These are phyloP conservation scores for Mythimna pallens DNA, from an alignment of 2,888 invertebrate species.

Conservation along the genomic window DNA sequence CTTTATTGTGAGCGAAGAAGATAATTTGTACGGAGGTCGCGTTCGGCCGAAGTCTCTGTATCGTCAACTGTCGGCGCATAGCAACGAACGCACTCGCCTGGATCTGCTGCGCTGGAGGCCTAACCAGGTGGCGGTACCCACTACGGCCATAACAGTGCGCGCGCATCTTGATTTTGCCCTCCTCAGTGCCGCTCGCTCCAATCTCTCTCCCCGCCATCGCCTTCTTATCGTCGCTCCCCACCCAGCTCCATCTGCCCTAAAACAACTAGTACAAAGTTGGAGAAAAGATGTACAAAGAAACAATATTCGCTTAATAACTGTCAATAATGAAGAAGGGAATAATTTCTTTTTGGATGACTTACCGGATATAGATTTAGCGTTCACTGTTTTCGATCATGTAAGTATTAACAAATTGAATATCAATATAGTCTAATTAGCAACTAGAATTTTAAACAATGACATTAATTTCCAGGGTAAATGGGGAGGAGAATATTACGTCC, in stretches of 20 bases:
- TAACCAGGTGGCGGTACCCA: constrained; percentile 15
- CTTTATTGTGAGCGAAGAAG: constrained; percentile 58
- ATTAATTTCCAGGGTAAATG: constrained; percentile 61
- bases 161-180: constrained; percentile 31
- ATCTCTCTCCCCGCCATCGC: constrained; percentile 34
- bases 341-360: constrained; percentile 67
- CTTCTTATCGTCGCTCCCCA: constrained; percentile 50
- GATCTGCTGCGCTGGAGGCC: constrained; percentile 60
- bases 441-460: not conserved
- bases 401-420: constrained; percentile 41
- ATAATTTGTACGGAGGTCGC: constrained; percentile 27
- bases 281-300: constrained; percentile 67
- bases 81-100: constrained; percentile 20
- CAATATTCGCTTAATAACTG: constrained; percentile 70
- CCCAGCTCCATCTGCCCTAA: constrained; percentile 48
- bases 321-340: constrained; percentile 67
- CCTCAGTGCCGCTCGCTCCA: constrained; percentile 34
- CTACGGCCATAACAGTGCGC: constrained; percentile 54
- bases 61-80: constrained; percentile 43
- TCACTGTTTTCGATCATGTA: constrained; percentile 71
- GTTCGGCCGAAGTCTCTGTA: constrained; percentile 43
- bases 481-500: constrained; percentile 70
- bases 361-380: constrained; percentile 72
- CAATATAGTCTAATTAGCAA: not conserved
- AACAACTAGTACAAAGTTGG: constrained; percentile 68